Evolutionary conservation across 2,797 vertebrate genomes (phyloP), one percentile per base, ranked within the genome.

Genomic region (Alcedo quadribrachys): DNA sequence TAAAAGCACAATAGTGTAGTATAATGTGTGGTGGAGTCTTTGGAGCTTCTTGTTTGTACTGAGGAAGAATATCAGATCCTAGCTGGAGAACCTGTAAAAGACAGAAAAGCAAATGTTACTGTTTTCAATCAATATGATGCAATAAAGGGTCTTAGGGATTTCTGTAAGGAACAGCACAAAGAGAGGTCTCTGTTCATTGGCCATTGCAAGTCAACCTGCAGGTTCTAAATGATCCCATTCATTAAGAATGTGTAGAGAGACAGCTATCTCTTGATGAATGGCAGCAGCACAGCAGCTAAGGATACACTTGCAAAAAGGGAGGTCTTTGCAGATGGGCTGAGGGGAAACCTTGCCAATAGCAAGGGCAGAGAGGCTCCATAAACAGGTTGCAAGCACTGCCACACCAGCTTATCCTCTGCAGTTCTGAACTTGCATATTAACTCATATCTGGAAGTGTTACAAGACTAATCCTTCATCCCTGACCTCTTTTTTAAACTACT

Each of bases 1-100:
- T 99, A 96, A 99, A 99, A 97, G 99, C 98, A 98, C 99, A 99
- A 79, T 99, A 99, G 93, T 99, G 99, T 51, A 99, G 98, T 97
- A 99, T 99, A 80, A 99, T 99, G 96, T 99, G 99, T 12, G 99
- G 99, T 2, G 99, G 99, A 5, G 99, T 99, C 97, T 99, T 99
- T 67, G 99, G 99, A 27, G 99, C 99, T 97, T 99, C 99, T 97
- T 99, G 99, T 62, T 99, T 99, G 96, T 99, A 99, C 97, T 99
- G 98, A n/a, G 99, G 99, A 92, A 99, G 98, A 94, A 99, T 99
- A 96, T 99, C 99, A 8, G 99, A 99, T 93, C 98, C 98, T 65
- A 99, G 97, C 96, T 99, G 99, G 76, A 99, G 97, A 86, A 99
- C 99, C 99, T 99, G 94, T 11, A 91, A 94, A 32, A 89, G 37